These are phyloP conservation scores for Drosophila bipectinata DNA, from an alignment of 1,140 invertebrate genomes.

Conservation along the genomic window DNA sequence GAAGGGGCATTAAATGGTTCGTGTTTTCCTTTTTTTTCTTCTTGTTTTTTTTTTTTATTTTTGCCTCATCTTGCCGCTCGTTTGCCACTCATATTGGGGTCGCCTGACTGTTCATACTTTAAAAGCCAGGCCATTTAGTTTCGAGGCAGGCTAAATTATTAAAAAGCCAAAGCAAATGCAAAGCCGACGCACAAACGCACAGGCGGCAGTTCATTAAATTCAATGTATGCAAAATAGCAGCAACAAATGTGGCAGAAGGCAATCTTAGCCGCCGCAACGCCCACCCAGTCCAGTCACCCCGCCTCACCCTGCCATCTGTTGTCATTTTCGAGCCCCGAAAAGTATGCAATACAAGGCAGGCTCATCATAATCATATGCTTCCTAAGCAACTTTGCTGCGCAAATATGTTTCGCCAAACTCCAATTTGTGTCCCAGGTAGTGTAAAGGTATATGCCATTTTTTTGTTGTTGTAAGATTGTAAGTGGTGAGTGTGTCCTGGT, in stretches of 20 bases:
- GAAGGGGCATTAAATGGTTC: slow-evolving; percentile 73
- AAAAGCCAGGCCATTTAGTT: slow-evolving; percentile 72
- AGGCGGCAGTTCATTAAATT: slow-evolving; percentile 68
- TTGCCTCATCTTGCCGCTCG: slow-evolving; percentile 28
- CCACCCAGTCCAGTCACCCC: background rate
- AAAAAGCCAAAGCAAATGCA: slow-evolving; percentile 66
- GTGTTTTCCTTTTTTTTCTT: slow-evolving; percentile 40
- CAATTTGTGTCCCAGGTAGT: slow-evolving; percentile 44
- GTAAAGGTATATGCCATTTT: slow-evolving; percentile 4
- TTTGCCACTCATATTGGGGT: slow-evolving; percentile 56
- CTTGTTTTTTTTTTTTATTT: slow-evolving; percentile 41
- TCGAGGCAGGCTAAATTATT: slow-evolving; percentile 69
- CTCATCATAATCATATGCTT: slow-evolving; percentile 72
- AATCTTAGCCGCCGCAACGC: slow-evolving; percentile 18
- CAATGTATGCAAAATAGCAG: slow-evolving; percentile 74
- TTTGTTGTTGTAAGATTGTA: too few relatives aligned
- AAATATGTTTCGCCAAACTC: slow-evolving; percentile 52
- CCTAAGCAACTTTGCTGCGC: slow-evolving; percentile 32
- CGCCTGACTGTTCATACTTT: slow-evolving; percentile 73
- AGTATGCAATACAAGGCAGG: slow-evolving; percentile 53
- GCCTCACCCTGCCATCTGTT: slow-evolving; percentile 37
- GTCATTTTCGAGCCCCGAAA: slow-evolving; percentile 63
- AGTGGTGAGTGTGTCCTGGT: too few relatives aligned
- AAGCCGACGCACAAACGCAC: slow-evolving; percentile 45
- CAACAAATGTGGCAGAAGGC: slow-evolving; percentile 61